Conservation (phyloP, 2,113 vertebrate species). For the Sorex fumeus region DNA sequence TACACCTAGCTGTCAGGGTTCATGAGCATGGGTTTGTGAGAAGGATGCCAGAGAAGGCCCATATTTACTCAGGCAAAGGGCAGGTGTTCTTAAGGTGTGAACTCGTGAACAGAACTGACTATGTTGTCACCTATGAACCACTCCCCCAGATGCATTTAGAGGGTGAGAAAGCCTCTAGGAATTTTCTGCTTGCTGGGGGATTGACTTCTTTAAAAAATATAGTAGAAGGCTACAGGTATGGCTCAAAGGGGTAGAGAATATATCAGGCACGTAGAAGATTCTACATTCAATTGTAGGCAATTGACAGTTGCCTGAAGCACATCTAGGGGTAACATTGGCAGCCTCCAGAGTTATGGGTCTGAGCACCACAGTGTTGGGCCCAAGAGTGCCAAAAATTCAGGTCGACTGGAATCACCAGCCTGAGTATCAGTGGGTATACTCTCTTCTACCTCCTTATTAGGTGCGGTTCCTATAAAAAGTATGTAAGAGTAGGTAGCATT, state of each 20-base stretch:
- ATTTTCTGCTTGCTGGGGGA: neutral
- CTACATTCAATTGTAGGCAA: too few relatives aligned
- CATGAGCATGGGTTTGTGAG: neutral
- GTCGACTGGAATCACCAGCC: too few relatives aligned
- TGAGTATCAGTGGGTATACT: too few relatives aligned
- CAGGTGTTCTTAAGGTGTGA: neutral
- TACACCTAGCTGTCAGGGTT: accelerated
- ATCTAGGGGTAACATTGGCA: too few relatives aligned
- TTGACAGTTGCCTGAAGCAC: too few relatives aligned
- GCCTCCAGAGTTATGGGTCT: too few relatives aligned
- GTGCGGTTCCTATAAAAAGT: neutral
- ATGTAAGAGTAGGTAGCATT: neutral
- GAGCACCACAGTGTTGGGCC: too few relatives aligned
- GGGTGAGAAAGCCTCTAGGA: accelerated
- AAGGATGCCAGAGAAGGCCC: neutral
- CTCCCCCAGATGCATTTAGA: neutral
- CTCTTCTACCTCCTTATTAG: neutral
- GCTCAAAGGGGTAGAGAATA: too few relatives aligned
- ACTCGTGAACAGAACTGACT: neutral
- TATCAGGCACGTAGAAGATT: too few relatives aligned
- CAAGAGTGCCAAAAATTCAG: too few relatives aligned
- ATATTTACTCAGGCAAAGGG: neutral
- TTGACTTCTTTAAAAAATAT: too few relatives aligned
- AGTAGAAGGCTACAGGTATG: too few relatives aligned
- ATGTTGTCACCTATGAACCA: neutral